Evolutionary conservation across 1,140 invertebrate species (phyloP), one percentile per base, ranked within the genome.

Genomic region (Eurytemora carolleeae): DNA sequence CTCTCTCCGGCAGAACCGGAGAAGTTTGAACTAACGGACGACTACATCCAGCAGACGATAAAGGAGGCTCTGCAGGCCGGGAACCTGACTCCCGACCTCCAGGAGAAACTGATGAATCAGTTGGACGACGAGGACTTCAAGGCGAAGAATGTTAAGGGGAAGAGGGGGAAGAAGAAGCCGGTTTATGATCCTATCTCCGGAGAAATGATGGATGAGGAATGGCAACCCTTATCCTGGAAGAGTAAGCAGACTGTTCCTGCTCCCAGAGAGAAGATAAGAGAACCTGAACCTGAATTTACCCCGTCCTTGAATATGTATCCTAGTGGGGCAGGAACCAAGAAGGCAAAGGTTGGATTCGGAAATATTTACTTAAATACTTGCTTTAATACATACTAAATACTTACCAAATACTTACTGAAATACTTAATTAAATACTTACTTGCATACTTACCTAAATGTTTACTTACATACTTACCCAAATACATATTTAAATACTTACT

Each of bases 81-180:
- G 68, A 89, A 90, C 70, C 73, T 92, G 16, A 87, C 88, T 71
- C 88, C 89, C 1, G 89, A 93, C 72, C 87, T 93, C 55, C 87
- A 93, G 71, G 88, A 92, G 65, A 93, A 93, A 69, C 70, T 94
- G 20, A 73, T 92, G 2, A 86, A 87, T 65, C 76, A 91, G 64
- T 88, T 91, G 70, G 79, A 84, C 24, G 87, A 90, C 68, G 86
- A 88, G 66, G 85, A 87, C 67, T 12, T 44, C n/a, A 44, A 44
- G n/a, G 31, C n/a, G n/a, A 44, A 44, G 31, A n/a, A 12, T 44
- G n/a, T 44, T 12, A 55, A 55, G 7, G 54, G 54, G 7, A 22
- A 22, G 15, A 52, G n/a, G n/a, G 15, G 15, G 18, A 53, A 26
- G n/a, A 53, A 53, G 44, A 61, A 54, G n/a, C n/a, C 20, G 21